phyloP scores from a whole-genome alignment of 2,888 invertebrate species.

The Cremastinae sp. region DNA sequence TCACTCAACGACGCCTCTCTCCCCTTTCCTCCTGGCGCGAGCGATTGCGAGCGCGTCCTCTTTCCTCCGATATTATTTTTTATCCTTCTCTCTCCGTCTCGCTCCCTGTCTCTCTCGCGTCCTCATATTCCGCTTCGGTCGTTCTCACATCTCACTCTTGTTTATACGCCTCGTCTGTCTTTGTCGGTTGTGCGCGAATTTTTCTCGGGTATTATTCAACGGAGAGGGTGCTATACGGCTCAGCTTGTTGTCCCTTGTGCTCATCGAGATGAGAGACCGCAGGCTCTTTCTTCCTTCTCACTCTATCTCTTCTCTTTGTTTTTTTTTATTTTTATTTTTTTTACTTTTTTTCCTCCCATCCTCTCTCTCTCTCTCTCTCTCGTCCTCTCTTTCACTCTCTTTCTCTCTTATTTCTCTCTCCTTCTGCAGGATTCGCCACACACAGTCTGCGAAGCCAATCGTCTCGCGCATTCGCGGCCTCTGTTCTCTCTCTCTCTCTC shows the following conservation, averaged over 20 bases:
- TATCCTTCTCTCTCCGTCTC: constrained; percentile 33
- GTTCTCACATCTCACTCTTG: constrained; percentile 39
- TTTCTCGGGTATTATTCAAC: constrained; percentile 48
- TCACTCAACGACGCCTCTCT: constrained; percentile 27
- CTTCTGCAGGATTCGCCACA: too few relatives aligned
- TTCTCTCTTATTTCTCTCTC: constrained; percentile 18
- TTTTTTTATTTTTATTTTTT: constrained; percentile 8
- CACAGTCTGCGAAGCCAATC: constrained; percentile 16
- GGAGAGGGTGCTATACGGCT: constrained; percentile 20
- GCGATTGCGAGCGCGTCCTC: constrained; percentile 36
- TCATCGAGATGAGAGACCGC: constrained; percentile 33
- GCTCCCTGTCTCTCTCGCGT: constrained; percentile 24
- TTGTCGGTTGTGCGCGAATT: constrained; percentile 31
- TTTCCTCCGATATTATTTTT: constrained; percentile 39
- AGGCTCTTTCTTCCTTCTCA: constrained; percentile 17
- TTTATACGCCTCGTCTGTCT: constrained; percentile 37
- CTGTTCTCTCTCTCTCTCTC: neutral
- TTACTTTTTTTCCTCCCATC: constrained; percentile 31
- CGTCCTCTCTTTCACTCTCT: constrained; percentile 11
- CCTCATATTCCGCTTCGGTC: constrained; percentile 29
- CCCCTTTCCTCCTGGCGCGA: constrained; percentile 39
- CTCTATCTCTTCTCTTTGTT: neutral
- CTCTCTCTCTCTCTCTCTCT: neutral
- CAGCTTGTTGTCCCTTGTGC: constrained; percentile 38
- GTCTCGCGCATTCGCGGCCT: constrained; percentile 37